Conservation (phyloP, 2,888 invertebrate genomes). For the Aporophyla nigra region DNA sequence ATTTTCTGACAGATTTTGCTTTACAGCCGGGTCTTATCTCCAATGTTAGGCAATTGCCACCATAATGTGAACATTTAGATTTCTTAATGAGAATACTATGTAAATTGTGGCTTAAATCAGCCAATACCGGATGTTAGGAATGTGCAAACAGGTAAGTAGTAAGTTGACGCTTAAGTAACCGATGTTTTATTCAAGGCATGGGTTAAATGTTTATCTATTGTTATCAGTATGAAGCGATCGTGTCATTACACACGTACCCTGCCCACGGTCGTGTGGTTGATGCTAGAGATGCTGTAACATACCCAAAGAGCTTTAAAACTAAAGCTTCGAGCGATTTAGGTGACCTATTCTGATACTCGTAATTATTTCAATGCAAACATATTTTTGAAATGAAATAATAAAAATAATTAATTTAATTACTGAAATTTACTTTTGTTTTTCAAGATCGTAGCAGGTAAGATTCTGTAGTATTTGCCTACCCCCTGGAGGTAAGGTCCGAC, state of each 20-base stretch:
- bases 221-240: conserved; percentile 84
- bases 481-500: too few relatives aligned
- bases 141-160: conserved; percentile 53
- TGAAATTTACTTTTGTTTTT: too few relatives aligned
- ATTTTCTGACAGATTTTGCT: conserved; percentile 49
- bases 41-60: conserved; percentile 54
- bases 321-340: conserved; percentile 61
- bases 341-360: background rate
- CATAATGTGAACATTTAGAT: conserved; percentile 56
- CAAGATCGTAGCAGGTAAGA: too few relatives aligned
- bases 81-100: conserved; percentile 60
- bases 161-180: conserved; percentile 71
- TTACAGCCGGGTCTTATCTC: conserved; percentile 52
- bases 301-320: conserved; percentile 59
- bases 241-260: conserved; percentile 86
- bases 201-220: conserved; percentile 83
- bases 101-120: conserved; percentile 56
- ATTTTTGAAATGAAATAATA: too few relatives aligned
- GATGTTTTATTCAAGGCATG: conserved; percentile 81
- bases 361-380: background rate
- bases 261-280: conserved; percentile 83
- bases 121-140: conserved; percentile 52
- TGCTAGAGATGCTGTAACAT: conserved; percentile 76
- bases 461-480: too few relatives aligned
- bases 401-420: too few relatives aligned